Evolutionary conservation across 2,797 vertebrate genomes (phyloP).

Genomic region (Acipenser oxyrinchus): DNA sequence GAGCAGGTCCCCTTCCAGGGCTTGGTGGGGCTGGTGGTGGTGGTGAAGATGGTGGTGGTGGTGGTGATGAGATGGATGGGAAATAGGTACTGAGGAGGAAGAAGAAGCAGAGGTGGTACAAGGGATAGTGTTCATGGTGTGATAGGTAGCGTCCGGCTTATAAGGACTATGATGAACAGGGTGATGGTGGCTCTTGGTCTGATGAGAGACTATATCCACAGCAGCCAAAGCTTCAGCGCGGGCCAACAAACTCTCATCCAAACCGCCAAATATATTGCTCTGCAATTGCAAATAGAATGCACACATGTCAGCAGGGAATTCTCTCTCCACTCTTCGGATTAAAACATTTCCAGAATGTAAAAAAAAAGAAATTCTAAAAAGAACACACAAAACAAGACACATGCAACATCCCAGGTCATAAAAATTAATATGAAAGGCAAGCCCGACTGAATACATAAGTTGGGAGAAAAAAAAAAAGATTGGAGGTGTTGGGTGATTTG

Average conservation of each 20-base stretch:
- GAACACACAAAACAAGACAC: conserved; percentile 71
- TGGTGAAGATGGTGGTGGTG: conserved; percentile 89
- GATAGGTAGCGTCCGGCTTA: conserved; percentile 98
- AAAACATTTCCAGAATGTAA: conserved; percentile 78
- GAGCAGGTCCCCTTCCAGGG: conserved; percentile 90
- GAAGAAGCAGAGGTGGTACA: conserved; percentile 87
- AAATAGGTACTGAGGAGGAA: conserved; percentile 80
- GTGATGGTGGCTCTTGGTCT: conserved; percentile 94
- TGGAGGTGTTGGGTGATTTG: conserved; percentile 87
- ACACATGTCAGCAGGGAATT: conserved; percentile 90
- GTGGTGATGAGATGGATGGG: conserved; percentile 83
- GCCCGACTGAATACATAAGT: conserved; percentile 83
- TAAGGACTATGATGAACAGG: conserved; percentile 95
- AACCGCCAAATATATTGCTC: conserved; percentile 99
- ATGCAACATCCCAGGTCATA: conserved; percentile 90
- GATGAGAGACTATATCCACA: conserved; percentile 91
- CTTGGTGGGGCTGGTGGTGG: conserved; percentile 92
- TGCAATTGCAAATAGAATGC: conserved; percentile 98
- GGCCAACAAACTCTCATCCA: conserved; percentile 99
- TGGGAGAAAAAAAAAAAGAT: conserved; percentile 55
- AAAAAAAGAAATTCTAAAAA: conserved; percentile 54
- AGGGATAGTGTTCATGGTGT: conserved; percentile 97
- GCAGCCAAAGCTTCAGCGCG: conserved; percentile 98
- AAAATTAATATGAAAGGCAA: conserved; percentile 88
- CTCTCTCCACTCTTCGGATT: conserved; percentile 71